These are phyloP conservation scores for Empis livida DNA, from an alignment of 2,888 invertebrate genomes.

Conservation along the genomic window DNA sequence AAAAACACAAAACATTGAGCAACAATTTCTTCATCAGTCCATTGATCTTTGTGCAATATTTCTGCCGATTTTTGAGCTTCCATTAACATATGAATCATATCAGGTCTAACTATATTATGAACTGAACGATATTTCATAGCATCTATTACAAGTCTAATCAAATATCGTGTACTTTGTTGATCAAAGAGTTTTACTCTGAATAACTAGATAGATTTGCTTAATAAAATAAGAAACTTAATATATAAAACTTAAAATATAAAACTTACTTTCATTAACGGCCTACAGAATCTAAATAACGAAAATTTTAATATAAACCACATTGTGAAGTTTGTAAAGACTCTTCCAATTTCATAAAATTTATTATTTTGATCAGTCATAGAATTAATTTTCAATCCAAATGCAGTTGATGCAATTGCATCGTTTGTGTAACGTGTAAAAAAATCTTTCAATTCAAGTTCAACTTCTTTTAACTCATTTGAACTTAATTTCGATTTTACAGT, in stretches of 20 bases:
- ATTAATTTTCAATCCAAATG: slow-evolving; percentile 36
- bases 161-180: slow-evolving; percentile 28
- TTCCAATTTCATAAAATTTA: slow-evolving; percentile 41
- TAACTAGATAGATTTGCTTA: slow-evolving; percentile 12
- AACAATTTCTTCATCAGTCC: slow-evolving; percentile 41
- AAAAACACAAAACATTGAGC: slow-evolving; percentile 46
- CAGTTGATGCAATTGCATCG: slow-evolving; percentile 27
- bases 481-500: slow-evolving; percentile 1
- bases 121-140: slow-evolving; percentile 37
- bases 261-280: slow-evolving; percentile 19
- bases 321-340: slow-evolving; percentile 34
- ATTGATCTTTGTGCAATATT: slow-evolving; percentile 13
- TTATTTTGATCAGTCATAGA: slow-evolving; percentile 41
- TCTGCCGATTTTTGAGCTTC: slow-evolving; percentile 38
- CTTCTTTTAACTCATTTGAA: slow-evolving; percentile 12
- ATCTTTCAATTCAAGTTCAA: slow-evolving; percentile 21
- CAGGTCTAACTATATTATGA: slow-evolving; percentile 38
- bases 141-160: slow-evolving; percentile 31
- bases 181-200: slow-evolving; percentile 29
- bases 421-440: slow-evolving; percentile 23
- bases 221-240: neutral
- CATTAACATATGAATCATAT: slow-evolving; percentile 43
- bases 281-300: slow-evolving; percentile 14
- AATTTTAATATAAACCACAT: slow-evolving; percentile 20
- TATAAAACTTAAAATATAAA: neutral